Base-by-base conservation (phyloP, 2,797 vertebrate species). In the Zalophus californianus region DNA sequence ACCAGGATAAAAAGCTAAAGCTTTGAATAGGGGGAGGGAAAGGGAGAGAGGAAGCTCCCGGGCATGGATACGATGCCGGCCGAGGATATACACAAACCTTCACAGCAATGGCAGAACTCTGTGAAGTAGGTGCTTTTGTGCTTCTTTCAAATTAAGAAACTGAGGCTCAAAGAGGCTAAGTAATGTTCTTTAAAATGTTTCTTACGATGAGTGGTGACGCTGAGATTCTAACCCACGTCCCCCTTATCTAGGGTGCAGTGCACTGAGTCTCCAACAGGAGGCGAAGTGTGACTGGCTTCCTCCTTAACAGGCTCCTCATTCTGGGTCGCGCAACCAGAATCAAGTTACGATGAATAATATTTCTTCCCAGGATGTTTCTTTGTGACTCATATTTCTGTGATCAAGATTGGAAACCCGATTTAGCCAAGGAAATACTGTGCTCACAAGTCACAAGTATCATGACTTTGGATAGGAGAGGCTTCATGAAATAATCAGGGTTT, bases 81-180 rank as follows among this genome's bases (percentile, higher is more conserved):
- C 56, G 21, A 62, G 25, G 20, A 2, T 64, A 12, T 70, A 54
- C n/a, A 44, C 54, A 80, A 83, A 73, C 72, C 38, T 90, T 75
- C 93, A 66, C 16, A 93, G 38, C 18, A 54, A 50, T 32, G 58
- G 10, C 32, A 20, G 11, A 70, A 14, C 80, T 97, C 41, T 75
- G 16, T 77, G 66, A 91, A 25, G 66, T 50, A 84, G 54, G 68
- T 60, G 41, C 86, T 66, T 95, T 58, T 16, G 13, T 87, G 56
- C 44, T 72, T 93, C 41, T 95, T 92, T 85, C 20, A 92, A 41
- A 90, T 52, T 58, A 87, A 92, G 64, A 75, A 90, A 60, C 50
- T 60, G 38, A 7, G 52, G 52, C 87, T 94, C n/a, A 86, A 90
- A 86, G 48, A 77, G 35, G 14, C 44, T 84, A 41, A 96, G 44